Conservation (phyloP, 1,140 invertebrate genomes). For the Geopemphigus sp. region DNA sequence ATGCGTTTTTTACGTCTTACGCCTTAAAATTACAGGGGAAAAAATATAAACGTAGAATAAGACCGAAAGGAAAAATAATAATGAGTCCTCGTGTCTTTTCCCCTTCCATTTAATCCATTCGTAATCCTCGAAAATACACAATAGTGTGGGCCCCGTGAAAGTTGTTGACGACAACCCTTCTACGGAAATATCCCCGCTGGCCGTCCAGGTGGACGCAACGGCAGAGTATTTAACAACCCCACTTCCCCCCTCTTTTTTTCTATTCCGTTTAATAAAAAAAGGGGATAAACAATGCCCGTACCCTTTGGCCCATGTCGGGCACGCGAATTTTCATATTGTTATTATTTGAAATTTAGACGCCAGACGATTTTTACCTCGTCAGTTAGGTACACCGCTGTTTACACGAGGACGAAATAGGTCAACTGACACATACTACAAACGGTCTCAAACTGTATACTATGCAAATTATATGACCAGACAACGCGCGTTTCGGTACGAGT, state of each 20-base stretch:
- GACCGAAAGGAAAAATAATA: constrained; percentile 24
- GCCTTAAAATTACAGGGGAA: background rate
- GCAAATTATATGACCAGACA: background rate
- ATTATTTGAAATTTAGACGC: background rate
- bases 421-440: background rate
- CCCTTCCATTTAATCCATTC: constrained; percentile 30
- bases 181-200: constrained; percentile 20
- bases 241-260: too few relatives aligned
- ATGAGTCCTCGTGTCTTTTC: constrained; percentile 20
- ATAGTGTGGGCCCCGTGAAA: constrained; percentile 7
- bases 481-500: background rate
- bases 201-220: constrained; percentile 33
- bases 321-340: background rate
- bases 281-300: background rate
- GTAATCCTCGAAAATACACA: constrained; percentile 35
- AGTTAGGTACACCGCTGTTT: background rate
- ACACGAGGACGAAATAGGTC: background rate
- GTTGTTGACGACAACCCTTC: constrained; percentile 21
- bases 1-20: constrained; percentile 35
- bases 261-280: background rate
- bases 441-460: background rate
- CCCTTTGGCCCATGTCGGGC: background rate
- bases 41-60: background rate
- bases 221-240: background rate
- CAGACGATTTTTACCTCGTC: background rate